Conservation (phyloP, 2,113 vertebrate species). For the Cebidichthys violaceus region DNA sequence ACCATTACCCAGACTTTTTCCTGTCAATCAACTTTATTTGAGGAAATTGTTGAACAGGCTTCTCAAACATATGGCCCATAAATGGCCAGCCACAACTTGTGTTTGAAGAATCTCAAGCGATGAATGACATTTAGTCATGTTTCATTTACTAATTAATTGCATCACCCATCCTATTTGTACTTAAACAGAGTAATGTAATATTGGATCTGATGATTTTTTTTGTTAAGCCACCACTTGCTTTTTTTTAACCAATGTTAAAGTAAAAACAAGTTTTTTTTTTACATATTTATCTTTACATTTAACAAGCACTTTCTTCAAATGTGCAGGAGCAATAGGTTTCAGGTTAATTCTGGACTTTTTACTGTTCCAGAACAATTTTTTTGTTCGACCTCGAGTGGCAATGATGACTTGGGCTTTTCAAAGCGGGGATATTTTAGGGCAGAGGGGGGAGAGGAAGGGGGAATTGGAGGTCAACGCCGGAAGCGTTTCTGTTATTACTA, state of each 20-base stretch:
- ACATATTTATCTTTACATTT: background rate
- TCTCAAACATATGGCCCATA: constrained; percentile 12
- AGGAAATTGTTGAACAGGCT: background rate
- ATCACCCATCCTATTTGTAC: background rate
- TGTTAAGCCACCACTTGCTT: background rate
- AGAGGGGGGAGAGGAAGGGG: constrained; percentile 20
- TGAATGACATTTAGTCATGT: background rate
- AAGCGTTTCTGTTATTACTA: constrained; percentile 79
- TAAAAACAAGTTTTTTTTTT: background rate
- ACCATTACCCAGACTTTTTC: constrained; percentile 3
- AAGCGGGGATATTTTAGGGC: constrained; percentile 48
- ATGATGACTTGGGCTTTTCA: constrained; percentile 42
- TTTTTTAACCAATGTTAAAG: background rate
- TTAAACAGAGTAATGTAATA: background rate
- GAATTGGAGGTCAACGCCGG: constrained; percentile 63
- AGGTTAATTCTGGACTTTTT: constrained; percentile 1
- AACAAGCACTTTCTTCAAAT: background rate
- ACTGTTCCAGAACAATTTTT: constrained; percentile 14
- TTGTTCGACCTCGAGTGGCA: constrained; percentile 6
- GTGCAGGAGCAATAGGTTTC: constrained; percentile 11
- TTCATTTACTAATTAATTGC: background rate
- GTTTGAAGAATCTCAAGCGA: constrained; percentile 3
- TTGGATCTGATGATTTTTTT: constrained; percentile 4
- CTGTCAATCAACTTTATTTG: constrained; percentile 24
- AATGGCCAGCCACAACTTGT: background rate